These are phyloP conservation scores for Cryptotis parvus DNA, from an alignment of 2,113 vertebrate genomes.

Conservation along the genomic window DNA sequence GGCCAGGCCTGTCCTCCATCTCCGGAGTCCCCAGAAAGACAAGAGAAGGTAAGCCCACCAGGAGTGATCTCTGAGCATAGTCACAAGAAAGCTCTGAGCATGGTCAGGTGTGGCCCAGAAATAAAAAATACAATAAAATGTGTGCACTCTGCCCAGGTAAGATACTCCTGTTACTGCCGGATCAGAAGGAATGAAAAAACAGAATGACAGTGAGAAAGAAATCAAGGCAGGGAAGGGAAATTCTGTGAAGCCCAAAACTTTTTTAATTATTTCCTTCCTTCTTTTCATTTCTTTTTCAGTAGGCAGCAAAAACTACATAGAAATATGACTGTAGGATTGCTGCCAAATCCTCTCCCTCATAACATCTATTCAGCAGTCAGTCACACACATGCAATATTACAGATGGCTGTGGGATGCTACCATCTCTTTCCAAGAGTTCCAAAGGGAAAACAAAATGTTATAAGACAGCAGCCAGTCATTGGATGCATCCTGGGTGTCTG, in stretches of 20 bases:
- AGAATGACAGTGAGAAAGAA: too few relatives aligned
- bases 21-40: not conserved
- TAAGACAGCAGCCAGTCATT: conserved; percentile 69
- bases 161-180: not conserved
- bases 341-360: conserved; percentile 75
- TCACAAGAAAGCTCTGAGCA: not conserved
- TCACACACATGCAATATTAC: conserved; percentile 60
- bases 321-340: conserved; percentile 66
- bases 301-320: conserved; percentile 67
- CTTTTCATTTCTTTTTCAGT: conserved; percentile 71
- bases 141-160: not conserved
- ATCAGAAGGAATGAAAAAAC: not conserved
- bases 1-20: not conserved
- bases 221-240: conserved; percentile 8
- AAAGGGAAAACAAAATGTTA: conserved; percentile 69
- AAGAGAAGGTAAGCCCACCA: too few relatives aligned
- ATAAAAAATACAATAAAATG: not conserved
- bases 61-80: not conserved
- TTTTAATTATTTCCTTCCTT: conserved; percentile 23
- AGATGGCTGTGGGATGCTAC: conserved; percentile 75
- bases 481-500: conserved; percentile 67
- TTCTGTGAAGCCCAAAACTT: not conserved
- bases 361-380: conserved; percentile 80
- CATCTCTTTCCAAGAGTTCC: conserved; percentile 71
- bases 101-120: not conserved